phyloP scores from a whole-genome alignment of 2,888 invertebrate species.

The Teleogryllus oceanicus region DNA sequence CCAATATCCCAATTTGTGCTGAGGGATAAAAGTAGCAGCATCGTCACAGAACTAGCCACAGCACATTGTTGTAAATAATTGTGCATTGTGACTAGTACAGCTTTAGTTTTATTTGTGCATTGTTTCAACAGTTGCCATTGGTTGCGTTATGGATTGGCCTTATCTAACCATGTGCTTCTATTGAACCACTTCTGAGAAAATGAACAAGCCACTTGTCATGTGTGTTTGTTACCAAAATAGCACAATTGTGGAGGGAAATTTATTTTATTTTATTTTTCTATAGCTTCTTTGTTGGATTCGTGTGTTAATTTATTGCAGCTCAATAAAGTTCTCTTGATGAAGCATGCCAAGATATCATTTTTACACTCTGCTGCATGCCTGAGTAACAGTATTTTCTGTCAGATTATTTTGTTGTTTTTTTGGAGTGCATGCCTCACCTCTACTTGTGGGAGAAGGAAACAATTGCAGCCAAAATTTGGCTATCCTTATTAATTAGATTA shows the following conservation, averaged over 20 bases:
- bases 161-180: not conserved
- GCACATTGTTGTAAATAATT: conserved; percentile 9
- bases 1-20: not conserved
- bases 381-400: conserved; percentile 11
- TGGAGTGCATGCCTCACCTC: not conserved
- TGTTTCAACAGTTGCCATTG: not conserved
- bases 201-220: not conserved
- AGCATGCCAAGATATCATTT: conserved; percentile 1
- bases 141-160: conserved; percentile 4
- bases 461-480: conserved; percentile 18
- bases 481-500: not conserved
- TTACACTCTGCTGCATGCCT: conserved; percentile 2
- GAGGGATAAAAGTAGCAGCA: not conserved
- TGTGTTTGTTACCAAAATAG: conserved; percentile 2
- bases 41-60: conserved; percentile 5
- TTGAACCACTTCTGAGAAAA: not conserved
- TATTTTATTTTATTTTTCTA: not conserved
- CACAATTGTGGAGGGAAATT: not conserved
- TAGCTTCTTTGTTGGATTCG: not conserved
- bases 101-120: not conserved
- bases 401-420: not conserved
- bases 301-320: conserved; percentile 1
- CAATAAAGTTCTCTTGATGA: not conserved
- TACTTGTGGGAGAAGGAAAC: not conserved
- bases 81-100: conserved; percentile 6